Base-by-base conservation (phyloP, 2,888 invertebrate species). In the Amiota communis region DNA sequence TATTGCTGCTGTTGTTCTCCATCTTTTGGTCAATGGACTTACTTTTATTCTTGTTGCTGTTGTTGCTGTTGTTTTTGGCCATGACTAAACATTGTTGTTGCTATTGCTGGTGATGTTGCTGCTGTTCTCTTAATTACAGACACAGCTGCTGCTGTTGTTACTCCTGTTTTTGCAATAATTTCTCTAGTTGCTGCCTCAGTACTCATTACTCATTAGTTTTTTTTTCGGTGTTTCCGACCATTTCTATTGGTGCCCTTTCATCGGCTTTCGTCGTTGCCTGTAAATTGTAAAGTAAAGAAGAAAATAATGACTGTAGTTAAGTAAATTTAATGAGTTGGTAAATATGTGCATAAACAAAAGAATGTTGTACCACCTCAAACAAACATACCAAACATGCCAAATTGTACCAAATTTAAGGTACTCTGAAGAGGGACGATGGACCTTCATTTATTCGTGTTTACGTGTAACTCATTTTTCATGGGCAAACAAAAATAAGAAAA, bases 311-410 rank as follows among this genome's bases (percentile, higher is more conserved):
- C 73, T 71, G 75, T 76, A 76, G 72, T 78, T 79, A 76, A 77
- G 76, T 74, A 75, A 78, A 80, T 81, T 83, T 81, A 85, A 82
- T 83, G 83, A 85, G 77, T 79, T 6, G 36, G 36, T 36, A 36
- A 84, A 79, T 77, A 36, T 36, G 36, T 36, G 36, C 36, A 36
- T 6, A 36, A 36, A 36, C 36, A 36, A 36, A 36, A 36, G 36
- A 36, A 36, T 36, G 8, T 36, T 36, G 36, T 36, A 36, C 36
- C 36, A 36, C 36, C 36, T 36, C 36, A 36, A 2, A 36, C 36
- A 36, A 36, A 36, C 36, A 36, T 36, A 36, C 36, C 6, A 36
- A 36, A 36, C 2, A 6, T 36, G 36, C 36, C 36, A 36, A 36
- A 36, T 6, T 36, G 23, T 36, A 36, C 36, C 0, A 36, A 36